A percentile compares a stretch with the other conserved stretches of the same genome.
phyloP scores from a whole-genome alignment of 2,797 vertebrate species.

The Mionectes olivaceus region DNA sequence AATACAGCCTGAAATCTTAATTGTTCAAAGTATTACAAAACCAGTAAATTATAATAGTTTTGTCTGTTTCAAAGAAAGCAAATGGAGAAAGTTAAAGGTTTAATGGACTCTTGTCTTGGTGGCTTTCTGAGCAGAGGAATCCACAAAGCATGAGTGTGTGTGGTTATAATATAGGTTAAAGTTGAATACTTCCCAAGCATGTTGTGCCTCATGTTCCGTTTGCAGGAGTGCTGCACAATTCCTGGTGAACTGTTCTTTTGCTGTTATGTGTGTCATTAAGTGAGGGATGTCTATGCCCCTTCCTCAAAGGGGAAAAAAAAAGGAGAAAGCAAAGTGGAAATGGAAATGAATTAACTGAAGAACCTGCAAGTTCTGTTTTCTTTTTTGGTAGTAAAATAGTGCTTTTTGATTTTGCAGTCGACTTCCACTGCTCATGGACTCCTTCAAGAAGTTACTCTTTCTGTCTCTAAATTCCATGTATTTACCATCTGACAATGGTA shows the following conservation, averaged over 20 bases:
- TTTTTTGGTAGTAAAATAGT: not conserved
- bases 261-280: not conserved
- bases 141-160: not conserved
- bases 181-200: not conserved
- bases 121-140: not conserved
- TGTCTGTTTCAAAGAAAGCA: not conserved
- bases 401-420: not conserved
- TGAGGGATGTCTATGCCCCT: not conserved
- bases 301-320: not conserved
- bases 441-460: not conserved
- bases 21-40: not conserved
- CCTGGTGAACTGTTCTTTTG: not conserved
- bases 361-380: not conserved
- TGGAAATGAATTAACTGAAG: not conserved
- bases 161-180: not conserved
- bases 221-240: not conserved
- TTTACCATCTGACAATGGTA: slow-evolving; percentile 47
- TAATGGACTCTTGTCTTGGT: not conserved
- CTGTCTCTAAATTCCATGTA: slow-evolving; percentile 1
- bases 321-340: not conserved
- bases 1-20: not conserved
- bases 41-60: not conserved
- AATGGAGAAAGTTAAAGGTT: not conserved
- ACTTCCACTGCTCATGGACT: not conserved
- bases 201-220: not conserved